Base-by-base conservation (phyloP, 2,113 vertebrate genomes). In the Protomyctophum bolini region DNA sequence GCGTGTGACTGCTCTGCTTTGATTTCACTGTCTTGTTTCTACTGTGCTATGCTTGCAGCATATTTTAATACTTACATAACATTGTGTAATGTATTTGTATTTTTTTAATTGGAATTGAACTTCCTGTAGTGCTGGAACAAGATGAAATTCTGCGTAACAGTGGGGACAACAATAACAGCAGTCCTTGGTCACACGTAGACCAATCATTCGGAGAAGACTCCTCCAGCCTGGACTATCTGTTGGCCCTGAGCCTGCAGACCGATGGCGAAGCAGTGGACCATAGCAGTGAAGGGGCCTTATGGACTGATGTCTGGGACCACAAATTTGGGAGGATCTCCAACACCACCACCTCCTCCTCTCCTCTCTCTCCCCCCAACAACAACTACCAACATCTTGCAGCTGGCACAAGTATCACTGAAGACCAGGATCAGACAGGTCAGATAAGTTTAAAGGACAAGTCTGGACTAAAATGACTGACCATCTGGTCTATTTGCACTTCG, bases 171-270 rank as follows among this genome's bases (percentile, higher is more conserved):
- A 81, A 81, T 71, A 85, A 85, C 73, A 86, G 86, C 60, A 79
- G 79, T 46, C 66, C 64, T 6, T 92, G 92, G 92, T 85, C 85
- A 8, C 80, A 66, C 8, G 73, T 69, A 6, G 76, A 66, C 48
- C 80, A 76, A 8, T 61, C 82, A 3, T 73, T 78, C 12, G 87
- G 84, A 28, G 94, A 95, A 15, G 93, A 94, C 60, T 91, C 87
- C 0, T 90, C 92, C 1, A 90, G 93, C 52, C 88, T 97, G 74
- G 96, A 98, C 88, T 97, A 96, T 69, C 93, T 94, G 84, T 64
- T 97, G 91, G 96, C 96, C 69, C 93, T 97, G 5, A 98, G 96
- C 86, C 89, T 97, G 33, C 95, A 97, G 58, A 93, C 72, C 10
- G 95, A 96, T 10, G 87, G 86, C n/a, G 91, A 91, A 2, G 58